Conservation (phyloP, 1,140 invertebrate species). For the Littorina saxatilis region DNA sequence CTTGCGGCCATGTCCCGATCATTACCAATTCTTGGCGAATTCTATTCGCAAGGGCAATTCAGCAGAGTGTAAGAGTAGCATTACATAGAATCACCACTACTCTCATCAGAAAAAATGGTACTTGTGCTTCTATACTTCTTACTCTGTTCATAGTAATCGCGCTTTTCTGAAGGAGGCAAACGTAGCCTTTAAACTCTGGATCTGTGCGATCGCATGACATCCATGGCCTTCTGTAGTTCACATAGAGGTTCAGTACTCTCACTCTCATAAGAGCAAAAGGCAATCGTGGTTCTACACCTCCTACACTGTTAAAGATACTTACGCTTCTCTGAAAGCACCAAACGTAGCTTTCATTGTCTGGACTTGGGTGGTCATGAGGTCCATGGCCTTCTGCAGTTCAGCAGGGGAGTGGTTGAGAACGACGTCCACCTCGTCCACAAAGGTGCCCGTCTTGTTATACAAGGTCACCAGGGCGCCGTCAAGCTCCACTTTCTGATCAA, state of each 20-base stretch:
- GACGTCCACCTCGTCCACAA: neutral
- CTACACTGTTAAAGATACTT: neutral
- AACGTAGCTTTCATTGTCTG: slow-evolving; percentile 18
- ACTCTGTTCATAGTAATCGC: too few species aligned
- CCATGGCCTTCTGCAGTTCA: neutral
- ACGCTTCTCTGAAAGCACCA: slow-evolving; percentile 23
- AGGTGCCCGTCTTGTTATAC: neutral
- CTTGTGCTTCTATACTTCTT: too few species aligned
- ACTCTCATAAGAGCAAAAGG: neutral
- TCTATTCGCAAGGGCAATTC: too few species aligned
- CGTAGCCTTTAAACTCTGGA: neutral
- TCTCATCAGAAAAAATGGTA: too few species aligned
- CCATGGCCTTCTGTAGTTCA: neutral
- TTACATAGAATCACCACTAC: too few species aligned
- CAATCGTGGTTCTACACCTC: neutral
- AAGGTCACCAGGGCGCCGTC: neutral
- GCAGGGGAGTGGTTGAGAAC: neutral
- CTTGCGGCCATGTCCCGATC: too few species aligned
- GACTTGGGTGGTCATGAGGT: neutral
- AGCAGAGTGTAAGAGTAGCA: too few species aligned
- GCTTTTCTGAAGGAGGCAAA: neutral
- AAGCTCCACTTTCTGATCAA: neutral
- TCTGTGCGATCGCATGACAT: neutral
- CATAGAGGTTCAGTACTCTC: neutral
- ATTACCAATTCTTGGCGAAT: too few species aligned